phyloP scores from a whole-genome alignment of 2,113 vertebrate genomes.

The Corythoichthys intestinalis region DNA sequence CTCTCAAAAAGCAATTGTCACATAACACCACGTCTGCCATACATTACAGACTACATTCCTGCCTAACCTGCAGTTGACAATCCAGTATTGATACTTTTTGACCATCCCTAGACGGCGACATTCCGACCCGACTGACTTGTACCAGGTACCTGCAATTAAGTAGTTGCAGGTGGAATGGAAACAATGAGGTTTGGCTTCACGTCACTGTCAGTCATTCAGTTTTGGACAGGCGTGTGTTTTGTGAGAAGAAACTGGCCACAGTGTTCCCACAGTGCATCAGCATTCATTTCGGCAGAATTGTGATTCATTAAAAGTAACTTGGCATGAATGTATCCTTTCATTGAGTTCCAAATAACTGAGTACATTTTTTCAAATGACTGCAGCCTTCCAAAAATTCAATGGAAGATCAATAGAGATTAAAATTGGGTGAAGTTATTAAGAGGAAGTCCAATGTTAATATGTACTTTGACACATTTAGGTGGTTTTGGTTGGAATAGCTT shows the following conservation, averaged over 20 bases:
- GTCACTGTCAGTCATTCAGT: not conserved
- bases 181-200: conserved; percentile 28
- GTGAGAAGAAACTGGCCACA: conserved; percentile 2
- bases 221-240: not conserved
- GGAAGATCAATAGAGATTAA: too few relatives aligned
- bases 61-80: not conserved
- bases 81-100: not conserved
- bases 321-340: not conserved
- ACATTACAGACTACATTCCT: not conserved
- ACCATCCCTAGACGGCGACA: not conserved
- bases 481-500: too few relatives aligned
- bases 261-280: conserved; percentile 29
- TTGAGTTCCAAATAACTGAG: too few relatives aligned
- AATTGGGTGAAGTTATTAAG: too few relatives aligned
- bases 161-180: conserved; percentile 28
- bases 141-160: conserved; percentile 1
- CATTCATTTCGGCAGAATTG: not conserved
- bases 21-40: not conserved
- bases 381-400: too few relatives aligned
- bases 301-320: not conserved
- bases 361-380: too few relatives aligned
- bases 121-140: not conserved
- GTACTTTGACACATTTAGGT: too few relatives aligned
- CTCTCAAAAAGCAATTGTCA: not conserved
- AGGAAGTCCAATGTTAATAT: too few relatives aligned